Base-by-base conservation (phyloP, 2,113 vertebrate genomes). In the Solea solea region DNA sequence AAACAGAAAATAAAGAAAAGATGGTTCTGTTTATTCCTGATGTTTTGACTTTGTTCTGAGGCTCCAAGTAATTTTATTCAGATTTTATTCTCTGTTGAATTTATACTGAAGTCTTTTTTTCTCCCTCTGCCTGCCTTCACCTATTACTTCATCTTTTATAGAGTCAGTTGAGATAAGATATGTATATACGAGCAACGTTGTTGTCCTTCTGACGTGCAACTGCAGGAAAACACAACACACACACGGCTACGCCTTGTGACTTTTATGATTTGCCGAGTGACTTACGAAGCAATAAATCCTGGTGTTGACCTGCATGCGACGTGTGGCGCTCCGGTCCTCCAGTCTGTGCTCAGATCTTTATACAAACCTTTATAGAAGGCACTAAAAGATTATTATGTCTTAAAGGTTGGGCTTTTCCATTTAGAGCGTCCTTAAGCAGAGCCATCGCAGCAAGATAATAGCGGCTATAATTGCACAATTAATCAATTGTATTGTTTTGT, bases 401-500 rank as follows among this genome's bases (percentile, higher is more conserved):
- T 65, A 51, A 78, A 59, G 67, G 42, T 57, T 69, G 60, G 42
- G 40, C 8, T 55, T 63, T 64, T 79, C 59, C 65, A 50, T 81
- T 84, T 68, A 62, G 11, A 75, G 73, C 55, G 61, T 65, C 81
- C 72, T 80, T 42, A 45, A 73, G 63, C 75, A 44, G 58, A 70
- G 60, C 66, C 69, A 57, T 44, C 56, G 74, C 72, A 55, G 72
- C 58, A 4, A 68, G 74, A 81, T 72, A 73, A 71, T 69, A 74
- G 60, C 62, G 58, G 61, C 70, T 67, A 64, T 90, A 90, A 88
- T 90, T 89, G 78, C 72, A 77, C 80, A 71, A 88, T 88, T 85
- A 86, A 91, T 89, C 88, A 89, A 72, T 88, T 27, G 49, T 45
- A 76, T 84, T 83, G 82, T 78, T 88, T 88, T 81, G 70, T 58